Evolutionary conservation across 30 jellyfish, hydroid and myxozoan species (phyloP).

Genomic region (Aurelia sp.): DNA sequence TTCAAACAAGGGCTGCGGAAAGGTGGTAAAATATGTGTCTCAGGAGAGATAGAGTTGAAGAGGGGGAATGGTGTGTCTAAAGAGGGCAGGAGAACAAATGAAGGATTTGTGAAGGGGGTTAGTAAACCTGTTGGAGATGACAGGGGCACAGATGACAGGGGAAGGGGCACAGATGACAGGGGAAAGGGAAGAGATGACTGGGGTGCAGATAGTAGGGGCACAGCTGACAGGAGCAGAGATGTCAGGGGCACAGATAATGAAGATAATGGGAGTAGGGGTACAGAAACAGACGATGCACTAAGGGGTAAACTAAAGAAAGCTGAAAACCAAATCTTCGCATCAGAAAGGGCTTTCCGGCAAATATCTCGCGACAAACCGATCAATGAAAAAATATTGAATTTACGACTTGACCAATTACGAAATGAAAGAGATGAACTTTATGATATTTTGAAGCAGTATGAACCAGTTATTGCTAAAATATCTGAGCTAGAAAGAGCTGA

Average conservation of each 20-base stretch:
- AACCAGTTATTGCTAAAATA: constrained; percentile 27
- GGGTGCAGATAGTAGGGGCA: too few species aligned
- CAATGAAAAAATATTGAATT: constrained; percentile 35
- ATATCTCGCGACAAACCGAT: constrained; percentile 46
- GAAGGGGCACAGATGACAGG: neutral
- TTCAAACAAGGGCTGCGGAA: constrained; percentile 4
- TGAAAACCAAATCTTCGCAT: constrained; percentile 52
- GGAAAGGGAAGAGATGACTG: too few species aligned
- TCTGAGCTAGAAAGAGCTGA: constrained; percentile 1
- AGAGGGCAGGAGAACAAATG: neutral
- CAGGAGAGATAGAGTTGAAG: constrained; percentile 31
- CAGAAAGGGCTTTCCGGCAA: constrained; percentile 68
- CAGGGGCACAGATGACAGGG: neutral
- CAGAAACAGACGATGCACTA: neutral
- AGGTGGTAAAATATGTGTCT: constrained; percentile 3
- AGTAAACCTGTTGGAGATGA: neutral
- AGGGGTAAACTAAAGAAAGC: constrained; percentile 15
- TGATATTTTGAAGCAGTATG: constrained; percentile 59
- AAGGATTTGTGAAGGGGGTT: neutral
- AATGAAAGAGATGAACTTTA: constrained; percentile 52
- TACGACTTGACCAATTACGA: constrained; percentile 58
- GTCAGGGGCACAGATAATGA: too few species aligned
- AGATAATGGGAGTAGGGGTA: too few species aligned
- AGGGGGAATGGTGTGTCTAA: neutral
- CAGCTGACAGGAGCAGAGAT: neutral